Base-by-base conservation (phyloP, 2,888 invertebrate genomes). In the Euphydryas editha region DNA sequence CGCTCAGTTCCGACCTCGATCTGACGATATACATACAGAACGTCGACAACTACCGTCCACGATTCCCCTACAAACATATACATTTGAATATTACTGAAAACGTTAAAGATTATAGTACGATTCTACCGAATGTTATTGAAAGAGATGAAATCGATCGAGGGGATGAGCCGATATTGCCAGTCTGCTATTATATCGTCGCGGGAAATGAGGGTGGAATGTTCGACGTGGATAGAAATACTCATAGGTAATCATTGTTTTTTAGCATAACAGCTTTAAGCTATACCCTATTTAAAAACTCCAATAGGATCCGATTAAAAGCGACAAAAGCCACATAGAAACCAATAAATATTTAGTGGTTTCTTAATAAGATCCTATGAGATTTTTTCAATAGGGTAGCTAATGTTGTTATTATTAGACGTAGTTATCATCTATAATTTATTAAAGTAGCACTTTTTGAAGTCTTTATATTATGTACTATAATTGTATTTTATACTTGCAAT, bases 181-280 rank as follows among this genome's bases (percentile, higher is more conserved):
- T 98, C n/a, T 99, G 98, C 81, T 99, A 98, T 83, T 98, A 95
- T 80, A 96, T 99, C 59, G 95, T 98, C n/a, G 95, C 95, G 7
- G 98, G 98, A 15, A 97, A 98, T 80, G 95, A 95, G 20, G 94
- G 94, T 18, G 94, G 94, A 10, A 88, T 94, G 63, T 98, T 98
- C 81, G 90, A 93, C 57, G 82, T 98, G 21, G 95, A 97, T 77
- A 94, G 95, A 20, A 93, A 95, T 70, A 94, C 95, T 7, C 98
- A 98, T 82, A 95, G 78, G 96, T 96, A 90, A 85, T 67, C 1
- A 7, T 44, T 44, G 13, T 2, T 0, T 17, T 17, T 8, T 42
- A 4, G 39, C 10, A 39, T 39, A 13, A 13, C n/a, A n/a, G n/a
- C n/a, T n/a, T n/a, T n/a, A n/a, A n/a, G n/a, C n/a, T n/a, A n/a